These are phyloP conservation scores for Blastomussa wellsi DNA, from an alignment of 92 coral and sea anemone species.

Conservation along the genomic window DNA sequence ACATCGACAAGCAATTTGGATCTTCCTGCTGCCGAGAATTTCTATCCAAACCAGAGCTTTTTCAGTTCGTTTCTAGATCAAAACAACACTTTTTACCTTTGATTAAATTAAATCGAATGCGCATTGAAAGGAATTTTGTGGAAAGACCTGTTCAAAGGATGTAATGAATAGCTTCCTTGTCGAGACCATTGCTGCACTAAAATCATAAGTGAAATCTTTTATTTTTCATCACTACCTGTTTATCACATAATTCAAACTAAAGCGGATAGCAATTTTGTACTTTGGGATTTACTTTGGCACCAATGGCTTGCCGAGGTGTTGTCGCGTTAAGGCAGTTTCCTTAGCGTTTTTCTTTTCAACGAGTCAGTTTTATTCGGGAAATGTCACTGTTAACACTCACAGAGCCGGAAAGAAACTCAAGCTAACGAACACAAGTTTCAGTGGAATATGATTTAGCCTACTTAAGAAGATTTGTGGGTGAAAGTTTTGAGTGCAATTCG, in stretches of 20 bases:
- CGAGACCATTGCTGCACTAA: neutral
- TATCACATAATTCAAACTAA: neutral
- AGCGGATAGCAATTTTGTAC: neutral
- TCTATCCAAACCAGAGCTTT: too few relatives aligned
- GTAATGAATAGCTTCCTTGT: neutral
- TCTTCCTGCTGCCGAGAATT: too few relatives aligned
- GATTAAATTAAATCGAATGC: too few relatives aligned
- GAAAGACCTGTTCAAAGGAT: too few relatives aligned
- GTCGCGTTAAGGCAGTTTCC: neutral
- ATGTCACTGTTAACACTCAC: constrained; percentile 21
- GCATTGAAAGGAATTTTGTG: too few relatives aligned
- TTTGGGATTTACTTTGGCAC: too few relatives aligned
- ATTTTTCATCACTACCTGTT: neutral
- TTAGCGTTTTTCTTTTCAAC: neutral
- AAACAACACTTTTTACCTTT: too few relatives aligned
- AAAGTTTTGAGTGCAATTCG: neutral
- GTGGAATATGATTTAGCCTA: neutral
- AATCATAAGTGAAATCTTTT: neutral
- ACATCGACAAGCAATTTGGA: neutral
- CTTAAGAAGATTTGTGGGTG: constrained; percentile 13
- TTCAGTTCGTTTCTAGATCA: too few relatives aligned
- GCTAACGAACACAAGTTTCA: constrained; percentile 11
- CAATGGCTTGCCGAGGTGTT: neutral
- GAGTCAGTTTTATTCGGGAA: neutral
- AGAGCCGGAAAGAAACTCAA: constrained; percentile 36